These are phyloP conservation scores for Bombus confusus DNA, from an alignment of 1,140 invertebrate genomes.

Conservation along the genomic window DNA sequence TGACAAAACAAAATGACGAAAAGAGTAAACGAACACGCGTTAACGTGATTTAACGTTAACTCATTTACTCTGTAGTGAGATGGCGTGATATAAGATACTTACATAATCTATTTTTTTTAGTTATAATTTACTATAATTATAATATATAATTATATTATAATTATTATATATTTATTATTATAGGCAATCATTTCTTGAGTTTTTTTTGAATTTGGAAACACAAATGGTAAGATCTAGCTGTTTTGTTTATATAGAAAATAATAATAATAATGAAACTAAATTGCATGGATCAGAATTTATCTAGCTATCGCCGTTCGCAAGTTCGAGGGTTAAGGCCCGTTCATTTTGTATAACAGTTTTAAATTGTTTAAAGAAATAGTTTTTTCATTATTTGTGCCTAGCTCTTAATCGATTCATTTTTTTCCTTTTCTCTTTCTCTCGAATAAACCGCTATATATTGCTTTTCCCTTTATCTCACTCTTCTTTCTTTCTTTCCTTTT, in stretches of 20 bases:
- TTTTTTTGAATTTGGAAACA: background rate
- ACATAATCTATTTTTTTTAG: background rate
- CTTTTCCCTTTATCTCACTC: slow-evolving; percentile 5
- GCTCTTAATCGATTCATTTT: slow-evolving; percentile 18
- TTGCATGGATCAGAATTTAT: background rate
- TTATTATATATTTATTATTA: background rate
- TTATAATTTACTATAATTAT: background rate
- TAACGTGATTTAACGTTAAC: background rate
- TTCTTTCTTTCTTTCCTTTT: slow-evolving; percentile 19
- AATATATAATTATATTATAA: background rate
- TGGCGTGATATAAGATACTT: no score
- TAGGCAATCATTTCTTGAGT: background rate
- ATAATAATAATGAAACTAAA: background rate
- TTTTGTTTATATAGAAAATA: background rate
- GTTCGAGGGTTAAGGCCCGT: slow-evolving; percentile 75
- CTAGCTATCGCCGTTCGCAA: background rate
- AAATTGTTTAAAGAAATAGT: slow-evolving; percentile 54
- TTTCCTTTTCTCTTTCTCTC: background rate
- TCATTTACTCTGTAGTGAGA: background rate
- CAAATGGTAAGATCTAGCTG: background rate
- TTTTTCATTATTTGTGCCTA: slow-evolving; percentile 42
- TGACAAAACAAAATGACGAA: background rate
- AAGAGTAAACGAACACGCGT: background rate
- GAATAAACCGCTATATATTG: slow-evolving; percentile 43
- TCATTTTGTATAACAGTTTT: slow-evolving; percentile 68